Percentiles rank a stretch among this genome's conserved stretches.
phyloP scores from a whole-genome alignment of 30 jellyfish, hydroid and myxozoan genomes.

The Aurelia aurita complex sp. Pacific region DNA sequence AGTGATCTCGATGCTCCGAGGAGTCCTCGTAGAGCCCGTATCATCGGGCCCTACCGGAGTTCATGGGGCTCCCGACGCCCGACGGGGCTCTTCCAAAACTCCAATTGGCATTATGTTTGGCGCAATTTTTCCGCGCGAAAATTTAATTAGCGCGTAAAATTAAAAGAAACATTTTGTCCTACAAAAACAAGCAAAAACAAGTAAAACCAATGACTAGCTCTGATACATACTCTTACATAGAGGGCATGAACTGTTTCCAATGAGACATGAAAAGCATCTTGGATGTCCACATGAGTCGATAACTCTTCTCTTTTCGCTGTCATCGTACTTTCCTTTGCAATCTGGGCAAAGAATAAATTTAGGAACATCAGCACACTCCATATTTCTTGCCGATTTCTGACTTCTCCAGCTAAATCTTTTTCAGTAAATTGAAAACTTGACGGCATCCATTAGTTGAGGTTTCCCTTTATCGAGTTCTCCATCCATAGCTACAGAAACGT shows the following conservation, averaged over 20 bases:
- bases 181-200: not conserved
- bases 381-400: not conserved
- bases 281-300: conserved; percentile 82
- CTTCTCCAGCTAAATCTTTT: not conserved
- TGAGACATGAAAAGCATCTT: conserved; percentile 57
- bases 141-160: too few species aligned
- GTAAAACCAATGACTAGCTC: not conserved
- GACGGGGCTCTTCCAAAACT: too few species aligned
- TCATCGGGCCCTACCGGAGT: too few species aligned
- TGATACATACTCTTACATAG: conserved; percentile 51
- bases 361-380: conserved; percentile 39
- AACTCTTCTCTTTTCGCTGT: conserved; percentile 33
- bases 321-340: conserved; percentile 49
- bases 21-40: too few species aligned
- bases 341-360: conserved; percentile 62
- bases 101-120: too few species aligned
- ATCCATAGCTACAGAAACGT: not conserved
- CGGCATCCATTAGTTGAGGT: not conserved
- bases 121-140: too few species aligned
- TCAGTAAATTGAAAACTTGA: not conserved
- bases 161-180: too few species aligned
- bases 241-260: conserved; percentile 35
- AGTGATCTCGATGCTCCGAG: too few species aligned
- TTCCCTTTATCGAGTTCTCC: not conserved
- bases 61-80: too few species aligned